Evolutionary conservation across 2,113 vertebrate species (phyloP).

Genomic region (Neogale vison): DNA sequence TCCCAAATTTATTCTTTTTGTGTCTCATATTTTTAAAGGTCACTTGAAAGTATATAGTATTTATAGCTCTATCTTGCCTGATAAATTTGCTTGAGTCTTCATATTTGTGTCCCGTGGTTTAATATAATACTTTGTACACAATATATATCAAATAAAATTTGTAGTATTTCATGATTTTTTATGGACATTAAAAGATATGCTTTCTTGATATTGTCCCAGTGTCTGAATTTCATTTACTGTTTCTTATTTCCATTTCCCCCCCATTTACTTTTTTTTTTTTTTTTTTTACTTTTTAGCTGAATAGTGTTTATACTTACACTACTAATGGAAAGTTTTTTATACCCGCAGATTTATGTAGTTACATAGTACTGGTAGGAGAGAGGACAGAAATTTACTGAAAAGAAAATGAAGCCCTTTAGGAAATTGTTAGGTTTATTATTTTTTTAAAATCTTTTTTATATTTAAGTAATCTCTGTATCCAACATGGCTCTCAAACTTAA

Average conservation of each 20-base stretch:
- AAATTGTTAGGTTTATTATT: neutral
- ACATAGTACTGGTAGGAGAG: neutral
- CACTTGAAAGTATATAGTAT: neutral
- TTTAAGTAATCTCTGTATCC: neutral
- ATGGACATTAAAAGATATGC: neutral
- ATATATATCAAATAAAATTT: conserved; percentile 17
- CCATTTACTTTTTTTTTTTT: neutral
- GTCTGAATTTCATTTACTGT: neutral
- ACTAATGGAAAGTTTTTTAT: conserved; percentile 54
- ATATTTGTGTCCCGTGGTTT: neutral
- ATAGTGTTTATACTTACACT: neutral
- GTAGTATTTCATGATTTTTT: neutral
- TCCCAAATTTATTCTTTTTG: neutral
- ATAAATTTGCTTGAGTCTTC: conserved; percentile 26
- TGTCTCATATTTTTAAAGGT: neutral
- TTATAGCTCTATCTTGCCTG: neutral
- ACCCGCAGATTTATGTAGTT: conserved; percentile 31
- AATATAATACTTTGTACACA: neutral
- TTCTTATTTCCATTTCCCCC: conserved; percentile 3
- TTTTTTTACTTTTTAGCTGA: neutral
- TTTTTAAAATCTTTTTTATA: neutral
- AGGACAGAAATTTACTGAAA: conserved; percentile 38
- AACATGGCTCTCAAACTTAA: neutral
- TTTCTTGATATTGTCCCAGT: neutral
- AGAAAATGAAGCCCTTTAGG: neutral